Conservation (phyloP, 2,113 vertebrate genomes). For the Geothlypis trichas region DNA sequence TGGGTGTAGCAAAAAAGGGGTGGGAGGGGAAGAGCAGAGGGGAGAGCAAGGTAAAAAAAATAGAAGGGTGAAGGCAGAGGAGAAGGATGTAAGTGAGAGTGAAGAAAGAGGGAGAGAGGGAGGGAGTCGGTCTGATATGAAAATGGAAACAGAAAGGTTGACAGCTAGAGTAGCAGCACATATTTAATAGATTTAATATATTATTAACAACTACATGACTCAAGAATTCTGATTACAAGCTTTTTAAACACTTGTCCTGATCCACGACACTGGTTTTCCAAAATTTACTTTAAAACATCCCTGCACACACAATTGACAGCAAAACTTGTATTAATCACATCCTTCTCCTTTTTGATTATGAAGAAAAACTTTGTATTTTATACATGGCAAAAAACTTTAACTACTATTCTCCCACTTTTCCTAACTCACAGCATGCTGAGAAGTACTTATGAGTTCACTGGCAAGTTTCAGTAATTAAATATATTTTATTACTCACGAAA, state of each 20-base stretch:
- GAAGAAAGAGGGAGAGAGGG: not conserved
- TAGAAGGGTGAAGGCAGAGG: not conserved
- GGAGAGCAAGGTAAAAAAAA: not conserved
- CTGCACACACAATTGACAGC: not conserved
- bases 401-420: not conserved
- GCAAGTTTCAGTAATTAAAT: slow-evolving; percentile 7
- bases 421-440: not conserved
- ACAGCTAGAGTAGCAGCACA: not conserved
- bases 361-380: slow-evolving; percentile 7
- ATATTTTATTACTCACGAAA: slow-evolving; percentile 3
- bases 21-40: not conserved
- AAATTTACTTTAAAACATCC: not conserved
- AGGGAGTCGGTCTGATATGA: not conserved
- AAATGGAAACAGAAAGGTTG: not conserved
- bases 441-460: not conserved
- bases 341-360: not conserved
- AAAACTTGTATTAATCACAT: not conserved
- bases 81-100: not conserved
- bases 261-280: not conserved
- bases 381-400: not conserved
- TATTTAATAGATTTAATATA: not conserved
- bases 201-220: not conserved
- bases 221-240: not conserved
- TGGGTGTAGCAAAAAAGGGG: not conserved
- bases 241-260: not conserved